Percentiles rank a stretch among this genome's conserved stretches.
phyloP scores from a whole-genome alignment of 1,140 invertebrate species.

The Odontomachus brunneus region DNA sequence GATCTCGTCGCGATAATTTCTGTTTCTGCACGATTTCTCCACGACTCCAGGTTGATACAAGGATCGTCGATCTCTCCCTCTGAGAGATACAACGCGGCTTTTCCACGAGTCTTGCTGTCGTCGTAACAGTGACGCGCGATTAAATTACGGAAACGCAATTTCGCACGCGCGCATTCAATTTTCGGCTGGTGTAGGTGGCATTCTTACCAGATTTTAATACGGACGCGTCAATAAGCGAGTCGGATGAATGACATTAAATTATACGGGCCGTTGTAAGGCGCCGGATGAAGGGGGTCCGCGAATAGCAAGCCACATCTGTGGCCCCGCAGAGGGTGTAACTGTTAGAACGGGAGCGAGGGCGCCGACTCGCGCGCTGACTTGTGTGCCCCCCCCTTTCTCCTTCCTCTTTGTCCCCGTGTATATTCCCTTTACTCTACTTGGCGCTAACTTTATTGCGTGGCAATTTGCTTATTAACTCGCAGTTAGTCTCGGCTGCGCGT shows the following conservation, averaged over 20 bases:
- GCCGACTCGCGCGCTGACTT: slow-evolving; percentile 59
- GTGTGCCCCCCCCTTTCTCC: slow-evolving; percentile 27
- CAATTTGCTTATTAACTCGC: slow-evolving; percentile 85
- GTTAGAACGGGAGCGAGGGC: slow-evolving; percentile 73
- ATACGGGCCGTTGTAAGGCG: slow-evolving; percentile 68
- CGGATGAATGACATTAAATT: slow-evolving; percentile 85
- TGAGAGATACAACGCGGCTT: too few species aligned
- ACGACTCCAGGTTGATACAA: slow-evolving; percentile 1
- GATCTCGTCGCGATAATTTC: neutral
- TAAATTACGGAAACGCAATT: slow-evolving; percentile 58
- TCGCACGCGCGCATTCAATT: slow-evolving; percentile 13
- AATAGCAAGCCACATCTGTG: slow-evolving; percentile 83
- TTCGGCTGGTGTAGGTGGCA: slow-evolving; percentile 68
- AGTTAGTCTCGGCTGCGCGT: slow-evolving; percentile 83
- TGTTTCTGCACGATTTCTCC: too few species aligned
- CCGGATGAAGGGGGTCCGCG: slow-evolving; percentile 59
- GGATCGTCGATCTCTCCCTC: neutral
- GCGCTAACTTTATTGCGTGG: slow-evolving; percentile 83
- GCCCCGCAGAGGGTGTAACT: slow-evolving; percentile 80
- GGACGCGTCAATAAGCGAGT: slow-evolving; percentile 76
- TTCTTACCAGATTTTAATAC: slow-evolving; percentile 84
- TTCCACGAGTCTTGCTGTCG: neutral
- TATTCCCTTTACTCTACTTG: slow-evolving; percentile 68
- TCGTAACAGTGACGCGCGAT: slow-evolving; percentile 38
- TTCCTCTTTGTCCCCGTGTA: neutral